These are phyloP conservation scores for Ochropacha duplaris DNA, from an alignment of 2,888 invertebrate species.

Conservation along the genomic window DNA sequence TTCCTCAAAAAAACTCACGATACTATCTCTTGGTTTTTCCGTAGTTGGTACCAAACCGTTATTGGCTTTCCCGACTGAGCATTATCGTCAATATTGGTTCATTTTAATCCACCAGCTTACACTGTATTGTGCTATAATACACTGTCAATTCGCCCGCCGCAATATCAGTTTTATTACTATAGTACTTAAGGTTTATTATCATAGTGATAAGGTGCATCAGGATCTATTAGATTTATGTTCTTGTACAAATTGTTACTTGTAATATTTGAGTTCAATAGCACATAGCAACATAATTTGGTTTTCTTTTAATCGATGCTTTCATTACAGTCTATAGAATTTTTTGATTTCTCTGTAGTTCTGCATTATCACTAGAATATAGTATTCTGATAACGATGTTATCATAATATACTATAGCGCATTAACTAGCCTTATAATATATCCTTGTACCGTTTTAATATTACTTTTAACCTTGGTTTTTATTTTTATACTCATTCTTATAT, in stretches of 20 bases:
- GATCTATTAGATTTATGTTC: neutral
- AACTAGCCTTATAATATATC: neutral
- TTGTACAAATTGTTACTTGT: too few species aligned
- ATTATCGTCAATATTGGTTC: conserved; percentile 47
- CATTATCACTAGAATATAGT: neutral
- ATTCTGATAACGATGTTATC: neutral
- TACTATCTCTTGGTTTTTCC: neutral
- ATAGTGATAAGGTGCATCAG: neutral
- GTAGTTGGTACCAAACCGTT: conserved; percentile 14
- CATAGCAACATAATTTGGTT: too few species aligned
- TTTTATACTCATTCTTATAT: too few species aligned
- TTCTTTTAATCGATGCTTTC: too few species aligned
- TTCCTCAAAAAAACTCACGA: neutral
- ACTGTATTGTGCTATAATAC: conserved; percentile 15
- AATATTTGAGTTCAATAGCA: too few species aligned
- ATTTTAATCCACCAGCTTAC: conserved; percentile 48
- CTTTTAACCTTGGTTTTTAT: neutral
- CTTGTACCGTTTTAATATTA: neutral
- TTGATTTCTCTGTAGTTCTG: too few species aligned
- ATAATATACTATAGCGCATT: neutral
- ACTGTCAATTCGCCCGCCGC: neutral
- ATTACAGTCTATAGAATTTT: too few species aligned
- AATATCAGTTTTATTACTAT: conserved; percentile 3
- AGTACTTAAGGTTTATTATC: neutral
- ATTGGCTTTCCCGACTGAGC: conserved; percentile 20